Evolutionary conservation across 2,113 vertebrate genomes (phyloP).

Genomic region (Podilymbus podiceps): DNA sequence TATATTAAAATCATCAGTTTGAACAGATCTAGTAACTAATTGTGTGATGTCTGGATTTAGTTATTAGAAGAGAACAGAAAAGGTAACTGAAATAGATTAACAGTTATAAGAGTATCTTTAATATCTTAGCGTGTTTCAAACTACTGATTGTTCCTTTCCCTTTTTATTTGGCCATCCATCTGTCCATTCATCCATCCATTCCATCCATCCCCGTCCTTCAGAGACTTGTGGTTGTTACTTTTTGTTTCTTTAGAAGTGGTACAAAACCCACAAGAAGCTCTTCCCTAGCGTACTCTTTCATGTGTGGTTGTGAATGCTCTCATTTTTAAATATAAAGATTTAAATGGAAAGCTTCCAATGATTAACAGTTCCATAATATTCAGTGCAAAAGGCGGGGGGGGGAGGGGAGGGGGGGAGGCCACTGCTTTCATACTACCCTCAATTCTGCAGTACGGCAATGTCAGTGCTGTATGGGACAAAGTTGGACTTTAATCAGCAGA

Average conservation of each 20-base stretch:
- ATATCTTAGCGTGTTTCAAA: constrained; percentile 46
- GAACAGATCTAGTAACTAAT: not conserved
- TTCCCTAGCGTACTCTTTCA: constrained; percentile 14
- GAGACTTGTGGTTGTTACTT: constrained; percentile 25
- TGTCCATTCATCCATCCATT: constrained; percentile 14
- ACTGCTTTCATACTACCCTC: not conserved
- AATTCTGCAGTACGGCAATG: not conserved
- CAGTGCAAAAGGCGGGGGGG: not conserved
- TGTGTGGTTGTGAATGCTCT: constrained; percentile 6
- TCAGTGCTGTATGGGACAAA: not conserved
- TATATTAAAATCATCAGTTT: not conserved
- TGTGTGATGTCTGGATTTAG: not conserved
- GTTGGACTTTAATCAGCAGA: not conserved
- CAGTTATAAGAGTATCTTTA: constrained; percentile 34
- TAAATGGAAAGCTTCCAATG: not conserved
- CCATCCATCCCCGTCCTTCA: constrained; percentile 38
- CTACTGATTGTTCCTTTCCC: constrained; percentile 66
- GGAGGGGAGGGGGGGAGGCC: no score
- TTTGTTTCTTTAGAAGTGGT: not conserved
- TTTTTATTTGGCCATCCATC: constrained; percentile 63
- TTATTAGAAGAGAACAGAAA: constrained; percentile 31
- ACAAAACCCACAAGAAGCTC: not conserved
- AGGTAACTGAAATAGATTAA: not conserved
- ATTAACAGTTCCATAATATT: not conserved
- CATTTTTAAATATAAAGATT: not conserved